phyloP scores from a whole-genome alignment of 2,113 vertebrate genomes.

The Trachemys scripta region DNA sequence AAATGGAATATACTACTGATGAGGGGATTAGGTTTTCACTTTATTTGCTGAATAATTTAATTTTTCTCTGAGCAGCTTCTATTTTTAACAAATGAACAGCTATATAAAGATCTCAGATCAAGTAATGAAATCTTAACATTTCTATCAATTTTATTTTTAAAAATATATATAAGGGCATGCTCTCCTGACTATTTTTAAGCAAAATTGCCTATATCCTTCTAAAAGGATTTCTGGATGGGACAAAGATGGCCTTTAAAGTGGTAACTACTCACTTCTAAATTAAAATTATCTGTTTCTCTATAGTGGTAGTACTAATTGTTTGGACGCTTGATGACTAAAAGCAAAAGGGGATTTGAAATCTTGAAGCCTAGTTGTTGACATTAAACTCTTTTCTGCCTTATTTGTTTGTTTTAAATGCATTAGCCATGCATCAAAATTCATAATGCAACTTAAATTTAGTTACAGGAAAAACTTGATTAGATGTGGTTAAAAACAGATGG shows the following conservation, averaged over 20 bases:
- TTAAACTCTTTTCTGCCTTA: conserved; percentile 28
- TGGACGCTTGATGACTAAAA: background rate
- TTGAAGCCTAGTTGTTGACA: background rate
- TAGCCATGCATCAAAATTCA: conserved; percentile 39
- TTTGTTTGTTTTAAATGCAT: conserved; percentile 11
- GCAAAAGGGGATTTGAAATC: background rate
- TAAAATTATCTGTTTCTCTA: background rate
- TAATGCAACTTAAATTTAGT: conserved; percentile 51
- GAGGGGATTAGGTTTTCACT: background rate
- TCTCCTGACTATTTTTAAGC: background rate
- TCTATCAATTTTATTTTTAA: background rate
- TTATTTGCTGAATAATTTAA: background rate
- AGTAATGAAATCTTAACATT: background rate
- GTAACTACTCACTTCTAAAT: background rate
- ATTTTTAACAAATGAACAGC: background rate
- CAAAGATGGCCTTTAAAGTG: background rate
- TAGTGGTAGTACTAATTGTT: background rate
- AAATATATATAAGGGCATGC: background rate
- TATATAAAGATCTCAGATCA: background rate
- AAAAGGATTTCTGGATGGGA: background rate
- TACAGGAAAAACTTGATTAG: conserved; percentile 66
- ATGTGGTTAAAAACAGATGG: conserved; percentile 73
- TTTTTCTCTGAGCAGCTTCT: background rate
- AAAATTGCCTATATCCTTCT: background rate
- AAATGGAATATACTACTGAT: background rate